Evolutionary conservation across 2,113 vertebrate genomes (phyloP).

Genomic region (Mionectes macconnelli): DNA sequence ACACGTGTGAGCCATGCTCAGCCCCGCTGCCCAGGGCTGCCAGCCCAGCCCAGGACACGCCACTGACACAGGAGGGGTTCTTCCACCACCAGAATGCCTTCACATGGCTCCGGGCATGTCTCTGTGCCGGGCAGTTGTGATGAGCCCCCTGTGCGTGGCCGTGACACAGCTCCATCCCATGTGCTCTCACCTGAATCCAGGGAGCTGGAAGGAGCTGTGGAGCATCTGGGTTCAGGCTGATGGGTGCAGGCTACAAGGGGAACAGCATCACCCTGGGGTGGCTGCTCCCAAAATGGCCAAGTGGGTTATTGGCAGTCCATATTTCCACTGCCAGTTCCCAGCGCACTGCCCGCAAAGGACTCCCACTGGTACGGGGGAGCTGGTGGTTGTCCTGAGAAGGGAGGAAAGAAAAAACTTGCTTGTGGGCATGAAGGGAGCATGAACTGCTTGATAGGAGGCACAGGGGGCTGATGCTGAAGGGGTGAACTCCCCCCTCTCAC

Average conservation of each 20-base stretch:
- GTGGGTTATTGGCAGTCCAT: not conserved
- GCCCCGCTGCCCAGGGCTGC: not conserved
- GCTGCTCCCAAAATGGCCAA: not conserved
- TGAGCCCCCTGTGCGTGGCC: rapidly evolving
- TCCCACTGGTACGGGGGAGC: not conserved
- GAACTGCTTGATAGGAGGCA: rapidly evolving
- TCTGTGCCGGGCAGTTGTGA: not conserved
- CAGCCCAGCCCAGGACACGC: not conserved
- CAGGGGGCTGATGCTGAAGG: not conserved
- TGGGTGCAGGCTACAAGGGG: not conserved
- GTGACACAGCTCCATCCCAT: rapidly evolving
- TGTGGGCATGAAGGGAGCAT: not conserved
- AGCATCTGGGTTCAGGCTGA: not conserved
- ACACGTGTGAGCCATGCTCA: not conserved
- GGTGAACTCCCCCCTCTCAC: not conserved
- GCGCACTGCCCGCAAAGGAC: not conserved
- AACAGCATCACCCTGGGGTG: rapidly evolving
- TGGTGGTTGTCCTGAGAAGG: not conserved
- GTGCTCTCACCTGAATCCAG: not conserved
- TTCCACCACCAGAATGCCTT: not conserved
- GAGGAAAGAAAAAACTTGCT: not conserved
- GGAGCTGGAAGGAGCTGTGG: not conserved
- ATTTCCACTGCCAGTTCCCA: not conserved
- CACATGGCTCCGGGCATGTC: rapidly evolving
- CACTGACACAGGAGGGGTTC: not conserved